phyloP scores from a whole-genome alignment of 2,797 vertebrate genomes.

The Cynopterus sphinx region DNA sequence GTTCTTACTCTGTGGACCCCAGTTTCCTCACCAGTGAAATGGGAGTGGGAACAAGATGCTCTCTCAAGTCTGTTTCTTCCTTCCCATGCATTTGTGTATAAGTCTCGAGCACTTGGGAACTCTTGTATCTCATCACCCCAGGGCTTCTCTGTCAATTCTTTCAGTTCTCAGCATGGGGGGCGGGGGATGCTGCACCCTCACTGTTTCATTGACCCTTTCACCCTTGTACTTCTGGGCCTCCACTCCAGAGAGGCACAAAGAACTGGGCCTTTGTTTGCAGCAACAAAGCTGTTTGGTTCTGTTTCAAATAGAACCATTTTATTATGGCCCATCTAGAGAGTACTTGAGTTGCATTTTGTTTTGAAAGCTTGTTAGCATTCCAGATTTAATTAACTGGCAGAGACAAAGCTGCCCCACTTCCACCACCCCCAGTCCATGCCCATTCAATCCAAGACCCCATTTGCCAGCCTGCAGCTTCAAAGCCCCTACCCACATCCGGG shows the following conservation, averaged over 20 bases:
- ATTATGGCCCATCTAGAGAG: conserved; percentile 75
- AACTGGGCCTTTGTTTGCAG: conserved; percentile 71
- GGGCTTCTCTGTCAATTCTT: neutral
- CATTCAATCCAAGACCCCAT: conserved; percentile 46
- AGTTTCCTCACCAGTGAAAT: neutral
- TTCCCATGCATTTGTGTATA: neutral
- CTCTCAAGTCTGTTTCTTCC: neutral
- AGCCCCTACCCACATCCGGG: neutral
- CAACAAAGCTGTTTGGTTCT: conserved; percentile 75
- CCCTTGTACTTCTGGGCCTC: conserved; percentile 12
- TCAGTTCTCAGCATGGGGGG: neutral
- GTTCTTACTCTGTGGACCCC: neutral
- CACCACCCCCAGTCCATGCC: conserved; percentile 55
- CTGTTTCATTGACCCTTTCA: conserved; percentile 43
- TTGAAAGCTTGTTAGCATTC: conserved; percentile 71
- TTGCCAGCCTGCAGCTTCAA: conserved; percentile 32
- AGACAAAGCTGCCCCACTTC: conserved; percentile 66
- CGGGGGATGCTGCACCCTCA: neutral
- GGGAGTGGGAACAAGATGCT: neutral
- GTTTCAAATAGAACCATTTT: conserved; percentile 78
- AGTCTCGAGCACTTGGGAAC: neutral
- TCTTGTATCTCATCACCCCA: neutral
- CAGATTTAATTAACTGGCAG: conserved; percentile 77
- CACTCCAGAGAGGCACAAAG: conserved; percentile 3
- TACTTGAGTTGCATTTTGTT: conserved; percentile 65